Conservation (phyloP, 1,140 invertebrate species). For the Chironomus tepperi region DNA sequence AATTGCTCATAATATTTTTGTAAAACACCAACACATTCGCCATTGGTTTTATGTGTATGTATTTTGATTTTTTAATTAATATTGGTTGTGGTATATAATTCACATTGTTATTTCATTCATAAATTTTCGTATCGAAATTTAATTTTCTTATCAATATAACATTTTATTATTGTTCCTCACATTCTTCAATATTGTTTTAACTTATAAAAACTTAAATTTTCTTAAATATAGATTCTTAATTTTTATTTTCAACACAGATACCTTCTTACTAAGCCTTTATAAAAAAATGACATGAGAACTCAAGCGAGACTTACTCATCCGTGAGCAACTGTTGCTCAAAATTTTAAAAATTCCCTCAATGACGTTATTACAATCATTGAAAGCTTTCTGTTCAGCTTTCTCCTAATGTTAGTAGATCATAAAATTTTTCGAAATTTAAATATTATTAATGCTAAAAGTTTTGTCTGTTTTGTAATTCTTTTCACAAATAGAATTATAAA, state of each 20-base stretch:
- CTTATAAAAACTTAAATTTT: background rate
- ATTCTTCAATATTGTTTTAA: background rate
- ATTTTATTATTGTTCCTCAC: background rate
- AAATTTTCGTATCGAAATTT: background rate
- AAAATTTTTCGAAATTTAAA: too few relatives aligned
- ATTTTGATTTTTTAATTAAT: conserved; percentile 6
- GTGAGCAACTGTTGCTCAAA: too few relatives aligned
- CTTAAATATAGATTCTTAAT: background rate
- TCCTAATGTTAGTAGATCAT: too few relatives aligned
- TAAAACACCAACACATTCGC: background rate
- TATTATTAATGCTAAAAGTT: too few relatives aligned
- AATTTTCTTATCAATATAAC: background rate
- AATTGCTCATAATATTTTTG: background rate
- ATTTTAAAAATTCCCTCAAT: too few relatives aligned
- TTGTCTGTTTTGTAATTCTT: too few relatives aligned
- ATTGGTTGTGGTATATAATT: background rate
- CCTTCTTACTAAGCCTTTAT: background rate
- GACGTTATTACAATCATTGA: too few relatives aligned
- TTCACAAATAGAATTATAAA: too few relatives aligned
- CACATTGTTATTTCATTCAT: background rate
- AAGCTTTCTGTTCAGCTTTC: too few relatives aligned
- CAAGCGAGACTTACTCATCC: too few relatives aligned
- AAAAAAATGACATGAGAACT: too few relatives aligned
- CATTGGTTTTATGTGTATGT: background rate
- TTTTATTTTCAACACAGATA: conserved; percentile 15